These are phyloP conservation scores for Zapus hudsonius DNA, from an alignment of 2,113 vertebrate genomes.

Conservation along the genomic window DNA sequence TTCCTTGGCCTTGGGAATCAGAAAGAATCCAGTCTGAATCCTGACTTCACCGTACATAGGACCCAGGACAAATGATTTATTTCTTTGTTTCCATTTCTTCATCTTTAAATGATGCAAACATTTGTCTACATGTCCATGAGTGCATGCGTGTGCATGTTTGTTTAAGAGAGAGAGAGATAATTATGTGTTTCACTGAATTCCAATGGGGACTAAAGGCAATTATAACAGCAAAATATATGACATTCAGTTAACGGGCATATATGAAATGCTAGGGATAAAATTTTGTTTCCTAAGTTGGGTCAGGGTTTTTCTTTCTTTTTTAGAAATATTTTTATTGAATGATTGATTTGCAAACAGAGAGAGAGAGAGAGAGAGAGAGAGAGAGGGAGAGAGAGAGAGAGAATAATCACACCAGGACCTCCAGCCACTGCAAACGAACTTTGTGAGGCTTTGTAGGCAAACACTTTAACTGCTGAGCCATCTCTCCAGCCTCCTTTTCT, in stretches of 20 bases:
- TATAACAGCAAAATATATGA: conserved; percentile 15
- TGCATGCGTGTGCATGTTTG: too few species aligned
- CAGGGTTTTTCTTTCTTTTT: not conserved
- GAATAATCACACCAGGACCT: too few species aligned
- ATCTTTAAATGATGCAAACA: not conserved
- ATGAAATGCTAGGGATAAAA: conserved; percentile 2
- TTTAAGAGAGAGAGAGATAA: not conserved
- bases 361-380: too few species aligned
- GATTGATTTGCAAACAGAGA: not conserved
- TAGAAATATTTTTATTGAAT: too few species aligned
- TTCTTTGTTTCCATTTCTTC: not conserved
- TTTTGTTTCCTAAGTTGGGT: conserved; percentile 8
- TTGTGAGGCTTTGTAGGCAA: too few species aligned
- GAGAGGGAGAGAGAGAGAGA: too few species aligned
- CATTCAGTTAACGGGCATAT: not conserved
- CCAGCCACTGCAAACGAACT: too few species aligned
- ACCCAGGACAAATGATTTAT: conserved; percentile 1
- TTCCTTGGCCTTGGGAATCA: not conserved
- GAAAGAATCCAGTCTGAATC: not conserved
- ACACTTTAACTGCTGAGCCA: too few species aligned
- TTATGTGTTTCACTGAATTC: conserved; percentile 3
- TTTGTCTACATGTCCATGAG: too few species aligned
- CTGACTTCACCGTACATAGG: not conserved
- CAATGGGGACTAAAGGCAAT: conserved; percentile 20
- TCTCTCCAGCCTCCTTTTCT: not conserved